phyloP scores from a whole-genome alignment of 1,140 invertebrate species.

The Microplitis mediator region DNA sequence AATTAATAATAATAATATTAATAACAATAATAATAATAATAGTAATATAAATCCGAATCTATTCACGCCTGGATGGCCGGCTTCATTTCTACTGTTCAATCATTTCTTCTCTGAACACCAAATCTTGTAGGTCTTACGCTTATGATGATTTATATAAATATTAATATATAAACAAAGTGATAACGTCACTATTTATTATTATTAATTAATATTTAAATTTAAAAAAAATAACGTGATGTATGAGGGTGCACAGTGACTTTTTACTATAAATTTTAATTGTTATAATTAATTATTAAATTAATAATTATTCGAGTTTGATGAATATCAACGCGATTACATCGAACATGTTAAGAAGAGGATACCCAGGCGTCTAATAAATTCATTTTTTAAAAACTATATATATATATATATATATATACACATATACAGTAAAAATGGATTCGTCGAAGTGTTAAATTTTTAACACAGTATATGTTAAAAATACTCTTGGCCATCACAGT shows the following conservation, averaged over 20 bases:
- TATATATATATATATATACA: background rate
- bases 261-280: background rate
- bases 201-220: too few species aligned
- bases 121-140: conserved; percentile 53
- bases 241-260: background rate
- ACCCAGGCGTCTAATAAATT: too few species aligned
- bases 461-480: too few species aligned
- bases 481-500: too few species aligned
- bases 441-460: too few species aligned
- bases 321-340: conserved; percentile 9
- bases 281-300: too few species aligned
- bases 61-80: conserved; percentile 21
- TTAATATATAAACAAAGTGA: conserved; percentile 28
- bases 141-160: conserved; percentile 31
- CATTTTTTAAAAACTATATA: background rate
- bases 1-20: background rate
- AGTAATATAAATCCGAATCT: background rate
- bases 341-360: background rate
- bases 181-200: conserved; percentile 2
- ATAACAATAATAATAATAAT: background rate
- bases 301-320: too few species aligned
- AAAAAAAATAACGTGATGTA: conserved; percentile 28
- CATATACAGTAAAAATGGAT: background rate
- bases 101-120: conserved; percentile 51
- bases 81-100: conserved; percentile 36